These are phyloP conservation scores for Drosophila gunungcola DNA, from an alignment of 1,140 invertebrate species.

Conservation along the genomic window DNA sequence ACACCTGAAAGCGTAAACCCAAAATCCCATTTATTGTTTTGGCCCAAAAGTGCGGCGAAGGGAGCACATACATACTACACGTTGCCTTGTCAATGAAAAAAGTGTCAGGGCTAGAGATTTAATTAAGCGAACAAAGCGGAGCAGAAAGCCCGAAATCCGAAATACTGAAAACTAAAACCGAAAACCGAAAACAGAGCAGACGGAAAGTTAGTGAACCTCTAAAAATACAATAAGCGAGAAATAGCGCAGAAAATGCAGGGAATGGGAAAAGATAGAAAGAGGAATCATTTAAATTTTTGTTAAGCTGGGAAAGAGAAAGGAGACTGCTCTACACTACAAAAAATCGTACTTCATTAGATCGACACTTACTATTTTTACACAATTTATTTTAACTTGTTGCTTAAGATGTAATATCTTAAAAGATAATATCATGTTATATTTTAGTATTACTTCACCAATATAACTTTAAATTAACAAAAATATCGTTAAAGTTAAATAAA, in stretches of 20 bases:
- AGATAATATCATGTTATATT: too few relatives aligned
- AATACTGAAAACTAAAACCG: conserved; percentile 32
- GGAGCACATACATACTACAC: conserved; percentile 7
- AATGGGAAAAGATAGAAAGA: conserved; percentile 9
- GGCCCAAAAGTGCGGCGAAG: conserved; percentile 22
- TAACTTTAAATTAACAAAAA: too few relatives aligned
- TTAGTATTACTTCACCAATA: too few relatives aligned
- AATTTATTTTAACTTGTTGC: too few relatives aligned
- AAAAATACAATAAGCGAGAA: conserved; percentile 48
- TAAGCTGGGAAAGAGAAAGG: conserved; percentile 35
- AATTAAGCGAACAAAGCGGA: conserved; percentile 70
- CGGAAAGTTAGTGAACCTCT: conserved; percentile 53
- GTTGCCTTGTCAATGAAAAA: conserved; percentile 81
- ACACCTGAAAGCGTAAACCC: conserved; percentile 52
- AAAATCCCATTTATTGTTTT: conserved; percentile 75
- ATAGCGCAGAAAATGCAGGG: conserved; percentile 43
- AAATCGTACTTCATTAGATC: too few relatives aligned
- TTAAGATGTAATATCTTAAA: too few relatives aligned
- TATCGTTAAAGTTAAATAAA: too few relatives aligned
- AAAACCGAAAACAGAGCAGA: conserved; percentile 18
- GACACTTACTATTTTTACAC: too few relatives aligned
- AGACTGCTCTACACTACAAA: conserved; percentile 11
- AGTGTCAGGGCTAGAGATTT: conserved; percentile 82
- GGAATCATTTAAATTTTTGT: conserved; percentile 28
- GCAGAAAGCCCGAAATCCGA: conserved; percentile 26